Conservation (phyloP, 2,113 vertebrate species). For the Mastomys coucha region DNA sequence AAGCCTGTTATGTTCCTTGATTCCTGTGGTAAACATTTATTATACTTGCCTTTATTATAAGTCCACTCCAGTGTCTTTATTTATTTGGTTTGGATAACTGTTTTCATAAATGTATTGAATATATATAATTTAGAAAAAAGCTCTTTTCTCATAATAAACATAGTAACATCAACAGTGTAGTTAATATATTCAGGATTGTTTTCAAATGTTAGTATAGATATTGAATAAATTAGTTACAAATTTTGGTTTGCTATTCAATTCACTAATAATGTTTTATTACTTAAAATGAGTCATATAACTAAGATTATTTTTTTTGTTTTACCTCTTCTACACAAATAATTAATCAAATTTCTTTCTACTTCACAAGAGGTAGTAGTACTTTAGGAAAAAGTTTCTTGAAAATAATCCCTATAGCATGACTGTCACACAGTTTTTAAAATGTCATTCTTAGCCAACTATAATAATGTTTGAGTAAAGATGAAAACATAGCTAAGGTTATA, state of each 20-base stretch:
- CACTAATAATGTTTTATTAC: background rate
- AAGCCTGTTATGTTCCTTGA: background rate
- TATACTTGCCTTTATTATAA: background rate
- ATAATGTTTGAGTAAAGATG: background rate
- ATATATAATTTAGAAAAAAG: background rate
- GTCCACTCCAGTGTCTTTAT: background rate
- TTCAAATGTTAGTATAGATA: background rate
- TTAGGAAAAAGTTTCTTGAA: slow-evolving; percentile 9
- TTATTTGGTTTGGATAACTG: background rate
- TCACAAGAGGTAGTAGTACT: background rate
- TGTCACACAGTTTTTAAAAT: background rate
- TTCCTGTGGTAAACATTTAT: background rate
- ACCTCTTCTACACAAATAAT: background rate
- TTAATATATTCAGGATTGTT: background rate
- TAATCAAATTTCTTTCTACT: background rate
- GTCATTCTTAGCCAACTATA: background rate
- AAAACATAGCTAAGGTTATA: background rate
- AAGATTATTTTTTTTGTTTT: background rate
- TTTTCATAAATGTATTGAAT: background rate
- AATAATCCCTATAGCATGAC: background rate
- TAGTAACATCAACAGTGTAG: background rate
- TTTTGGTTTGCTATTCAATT: background rate
- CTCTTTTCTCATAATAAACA: background rate
- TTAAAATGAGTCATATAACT: background rate
- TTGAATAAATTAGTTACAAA: background rate